Conservation (phyloP, 2,797 vertebrate genomes). For the Pseudotriccus pelzelni region DNA sequence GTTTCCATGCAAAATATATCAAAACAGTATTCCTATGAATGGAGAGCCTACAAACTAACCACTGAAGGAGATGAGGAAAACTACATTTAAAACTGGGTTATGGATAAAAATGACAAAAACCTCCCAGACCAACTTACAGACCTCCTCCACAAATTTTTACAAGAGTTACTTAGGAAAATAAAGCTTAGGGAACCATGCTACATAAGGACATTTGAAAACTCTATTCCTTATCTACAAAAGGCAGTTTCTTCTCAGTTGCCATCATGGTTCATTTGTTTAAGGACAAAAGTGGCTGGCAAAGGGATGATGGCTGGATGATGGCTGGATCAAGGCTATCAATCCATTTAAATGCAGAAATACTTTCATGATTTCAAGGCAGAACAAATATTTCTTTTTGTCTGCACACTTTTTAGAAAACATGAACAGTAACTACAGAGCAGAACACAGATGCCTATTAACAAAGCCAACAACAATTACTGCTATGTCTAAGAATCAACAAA, state of each 20-base stretch:
- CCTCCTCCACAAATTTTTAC: not conserved
- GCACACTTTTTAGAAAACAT: not conserved
- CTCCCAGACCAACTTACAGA: not conserved
- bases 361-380: not conserved
- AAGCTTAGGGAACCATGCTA: not conserved
- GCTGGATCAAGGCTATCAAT: not conserved
- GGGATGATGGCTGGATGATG: not conserved
- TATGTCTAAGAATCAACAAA: conserved; percentile 39
- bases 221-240: not conserved
- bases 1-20: conserved; percentile 39
- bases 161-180: not conserved
- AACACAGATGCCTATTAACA: not conserved
- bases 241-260: not conserved
- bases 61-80: conserved; percentile 10
- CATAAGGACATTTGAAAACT: not conserved
- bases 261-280: not conserved
- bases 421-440: not conserved
- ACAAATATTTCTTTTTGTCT: conserved; percentile 11
- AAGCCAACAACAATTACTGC: conserved; percentile 31
- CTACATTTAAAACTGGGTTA: not conserved
- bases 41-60: not conserved
- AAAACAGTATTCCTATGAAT: conserved; percentile 25
- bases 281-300: not conserved
- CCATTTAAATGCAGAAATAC: not conserved
- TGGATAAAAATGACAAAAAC: not conserved